Percentiles rank a stretch among this genome's conserved stretches.
phyloP scores from a whole-genome alignment of 2,888 invertebrate genomes.

The Archaeoteleia sp. region DNA sequence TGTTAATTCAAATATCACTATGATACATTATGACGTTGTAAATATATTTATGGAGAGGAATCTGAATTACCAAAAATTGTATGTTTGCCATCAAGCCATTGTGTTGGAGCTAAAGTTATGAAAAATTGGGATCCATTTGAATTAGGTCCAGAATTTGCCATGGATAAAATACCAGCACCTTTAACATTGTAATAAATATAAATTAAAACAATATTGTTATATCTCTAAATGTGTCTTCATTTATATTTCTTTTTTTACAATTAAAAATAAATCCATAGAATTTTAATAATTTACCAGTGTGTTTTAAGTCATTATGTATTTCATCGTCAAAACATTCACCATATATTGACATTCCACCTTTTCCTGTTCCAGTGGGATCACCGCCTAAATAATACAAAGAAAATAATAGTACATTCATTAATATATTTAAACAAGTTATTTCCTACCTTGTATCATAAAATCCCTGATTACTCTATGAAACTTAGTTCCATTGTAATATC shows the following conservation, averaged over 20 bases:
- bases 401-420: no score
- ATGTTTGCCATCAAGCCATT: conserved; percentile 98
- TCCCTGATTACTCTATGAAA: conserved; percentile 97
- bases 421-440: no score
- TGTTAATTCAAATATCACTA: conserved; percentile 1
- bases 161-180: conserved; percentile 87
- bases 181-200: no score
- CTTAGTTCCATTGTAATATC: conserved; percentile 96
- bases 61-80: conserved; percentile 87
- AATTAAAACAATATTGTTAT: no score
- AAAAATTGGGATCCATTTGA: conserved; percentile 99
- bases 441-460: conserved; percentile 92
- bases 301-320: conserved; percentile 93
- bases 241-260: conserved; percentile 1
- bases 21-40: not conserved
- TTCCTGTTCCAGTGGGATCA: conserved; percentile 97
- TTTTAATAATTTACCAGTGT: conserved; percentile 83
- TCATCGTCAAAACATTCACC: conserved; percentile 97
- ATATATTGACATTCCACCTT: conserved; percentile 97
- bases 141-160: conserved; percentile 99
- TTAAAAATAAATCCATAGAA: conserved; percentile 3
- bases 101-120: conserved; percentile 95
- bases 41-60: not conserved
- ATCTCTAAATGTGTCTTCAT: not conserved
- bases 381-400: no score